Conservation (phyloP, 2,888 invertebrate species). For the Clepsis dumicolana region DNA sequence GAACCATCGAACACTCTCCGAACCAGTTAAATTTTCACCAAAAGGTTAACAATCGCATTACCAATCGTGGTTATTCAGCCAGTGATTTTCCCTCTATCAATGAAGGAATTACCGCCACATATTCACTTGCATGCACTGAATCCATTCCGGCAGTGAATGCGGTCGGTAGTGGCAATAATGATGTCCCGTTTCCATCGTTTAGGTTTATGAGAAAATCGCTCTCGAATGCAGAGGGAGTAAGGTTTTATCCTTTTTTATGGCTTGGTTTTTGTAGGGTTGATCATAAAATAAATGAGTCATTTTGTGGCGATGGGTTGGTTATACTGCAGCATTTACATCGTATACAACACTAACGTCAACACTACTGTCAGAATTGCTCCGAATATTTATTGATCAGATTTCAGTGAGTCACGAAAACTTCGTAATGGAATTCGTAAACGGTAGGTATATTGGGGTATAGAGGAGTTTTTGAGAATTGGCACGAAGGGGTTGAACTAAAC, state of each 20-base stretch:
- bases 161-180: slow-evolving; percentile 7
- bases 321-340: too few species aligned
- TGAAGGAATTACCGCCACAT: slow-evolving; percentile 39
- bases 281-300: neutral
- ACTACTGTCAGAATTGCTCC: too few species aligned
- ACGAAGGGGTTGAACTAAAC: too few species aligned
- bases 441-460: too few species aligned
- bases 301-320: neutral
- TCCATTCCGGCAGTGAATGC: slow-evolving; percentile 28
- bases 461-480: too few species aligned
- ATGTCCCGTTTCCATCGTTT: neutral
- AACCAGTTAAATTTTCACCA: neutral
- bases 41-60: slow-evolving; percentile 19
- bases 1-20: neutral
- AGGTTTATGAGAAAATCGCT: neutral
- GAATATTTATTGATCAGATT: too few species aligned
- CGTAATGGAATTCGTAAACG: too few species aligned
- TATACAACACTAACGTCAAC: too few species aligned
- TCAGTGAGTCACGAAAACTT: too few species aligned
- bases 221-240: neutral
- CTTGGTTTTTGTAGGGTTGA: neutral
- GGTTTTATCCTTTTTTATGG: neutral
- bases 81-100: slow-evolving; percentile 31
- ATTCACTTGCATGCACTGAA: slow-evolving; percentile 36
- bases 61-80: slow-evolving; percentile 28